phyloP scores from a whole-genome alignment of 1,140 invertebrate genomes.

The Sitophilus oryzae region DNA sequence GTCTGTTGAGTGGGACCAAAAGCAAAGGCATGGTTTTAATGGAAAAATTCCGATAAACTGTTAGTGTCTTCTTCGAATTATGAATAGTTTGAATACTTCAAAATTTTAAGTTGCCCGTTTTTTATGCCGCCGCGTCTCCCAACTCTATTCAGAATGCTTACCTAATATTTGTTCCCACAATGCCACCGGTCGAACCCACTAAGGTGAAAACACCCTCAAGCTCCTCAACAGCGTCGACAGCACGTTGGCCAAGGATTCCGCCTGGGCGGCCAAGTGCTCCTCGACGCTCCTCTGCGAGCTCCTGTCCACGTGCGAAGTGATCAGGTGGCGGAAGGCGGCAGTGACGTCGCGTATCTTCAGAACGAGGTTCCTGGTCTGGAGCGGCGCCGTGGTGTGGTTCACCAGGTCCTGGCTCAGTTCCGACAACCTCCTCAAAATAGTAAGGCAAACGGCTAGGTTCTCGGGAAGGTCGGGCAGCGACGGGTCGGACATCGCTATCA shows the following conservation, averaged over 20 bases:
- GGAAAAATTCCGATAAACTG: too few species aligned
- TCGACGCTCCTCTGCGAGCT: constrained; percentile 48
- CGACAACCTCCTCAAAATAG: constrained; percentile 59
- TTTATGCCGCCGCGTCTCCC: too few species aligned
- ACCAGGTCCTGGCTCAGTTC: constrained; percentile 67
- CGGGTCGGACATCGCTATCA: constrained; percentile 67
- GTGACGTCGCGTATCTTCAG: constrained; percentile 74
- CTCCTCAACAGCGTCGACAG: constrained; percentile 74
- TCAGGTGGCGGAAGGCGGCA: constrained; percentile 65
- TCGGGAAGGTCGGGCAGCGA: constrained; percentile 53
- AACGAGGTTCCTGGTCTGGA: constrained; percentile 73
- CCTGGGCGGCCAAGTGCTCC: constrained; percentile 63
- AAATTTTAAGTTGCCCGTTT: too few species aligned
- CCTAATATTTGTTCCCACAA: neutral
- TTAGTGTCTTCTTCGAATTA: too few species aligned
- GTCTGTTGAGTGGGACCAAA: too few species aligned
- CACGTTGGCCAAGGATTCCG: constrained; percentile 73
- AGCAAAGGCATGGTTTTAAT: too few species aligned
- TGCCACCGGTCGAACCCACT: neutral
- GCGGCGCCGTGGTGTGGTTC: constrained; percentile 63
- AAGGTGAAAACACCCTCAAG: constrained; percentile 73
- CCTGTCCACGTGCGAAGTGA: constrained; percentile 55
- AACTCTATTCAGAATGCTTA: too few species aligned
- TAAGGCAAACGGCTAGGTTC: constrained; percentile 64
- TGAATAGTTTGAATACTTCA: too few species aligned